phyloP scores from a whole-genome alignment of 2,888 invertebrate genomes.

The Erpobdella octoculata region DNA sequence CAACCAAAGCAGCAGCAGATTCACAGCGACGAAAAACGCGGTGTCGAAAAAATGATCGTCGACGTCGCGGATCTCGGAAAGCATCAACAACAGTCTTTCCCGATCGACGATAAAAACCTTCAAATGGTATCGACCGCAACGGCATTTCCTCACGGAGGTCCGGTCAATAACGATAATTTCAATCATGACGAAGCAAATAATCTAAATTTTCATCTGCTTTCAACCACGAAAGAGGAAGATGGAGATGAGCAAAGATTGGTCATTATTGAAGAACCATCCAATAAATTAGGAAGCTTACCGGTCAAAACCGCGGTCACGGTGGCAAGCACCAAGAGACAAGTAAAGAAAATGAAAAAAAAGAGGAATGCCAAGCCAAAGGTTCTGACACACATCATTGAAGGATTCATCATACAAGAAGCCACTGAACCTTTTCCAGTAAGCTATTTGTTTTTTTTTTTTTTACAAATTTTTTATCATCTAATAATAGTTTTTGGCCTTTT shows the following conservation, averaged over 20 bases:
- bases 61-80: background rate
- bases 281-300: no score
- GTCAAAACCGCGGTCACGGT: background rate
- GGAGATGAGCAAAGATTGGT: background rate
- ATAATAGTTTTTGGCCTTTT: background rate
- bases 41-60: background rate
- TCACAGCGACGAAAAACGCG: background rate
- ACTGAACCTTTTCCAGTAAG: conserved; percentile 54
- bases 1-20: conserved; percentile 5
- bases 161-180: background rate
- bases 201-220: background rate
- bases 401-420: conserved; percentile 89
- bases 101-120: background rate
- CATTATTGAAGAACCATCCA: conserved; percentile 7
- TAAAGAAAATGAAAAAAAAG: conserved; percentile 22
- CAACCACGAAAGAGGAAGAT: background rate
- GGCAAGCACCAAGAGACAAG: conserved; percentile 16
- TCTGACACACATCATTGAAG: conserved; percentile 89
- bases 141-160: background rate
- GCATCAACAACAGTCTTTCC: background rate
- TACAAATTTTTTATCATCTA: background rate
- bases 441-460: conserved; percentile 27
- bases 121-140: background rate
- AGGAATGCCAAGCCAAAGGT: conserved; percentile 65
- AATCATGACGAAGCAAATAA: background rate